Conservation (phyloP, 2,113 vertebrate species). For the Oostethus manadensis region DNA sequence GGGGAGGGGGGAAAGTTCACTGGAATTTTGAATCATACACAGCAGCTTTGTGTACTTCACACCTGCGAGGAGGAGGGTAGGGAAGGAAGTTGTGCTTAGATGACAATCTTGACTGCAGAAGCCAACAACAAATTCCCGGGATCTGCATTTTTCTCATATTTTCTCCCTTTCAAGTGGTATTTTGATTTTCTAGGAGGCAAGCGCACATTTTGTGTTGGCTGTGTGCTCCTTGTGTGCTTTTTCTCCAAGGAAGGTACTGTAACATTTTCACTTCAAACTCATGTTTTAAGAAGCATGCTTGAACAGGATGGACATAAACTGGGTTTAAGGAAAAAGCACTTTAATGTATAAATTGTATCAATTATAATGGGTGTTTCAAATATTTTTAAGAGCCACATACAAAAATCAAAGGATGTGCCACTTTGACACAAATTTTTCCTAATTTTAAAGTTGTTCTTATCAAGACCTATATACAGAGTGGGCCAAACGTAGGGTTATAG, state of each 20-base stretch:
- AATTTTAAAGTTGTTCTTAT: too few relatives aligned
- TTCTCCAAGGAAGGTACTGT: constrained; percentile 64
- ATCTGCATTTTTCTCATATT: constrained; percentile 5
- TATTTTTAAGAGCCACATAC: neutral
- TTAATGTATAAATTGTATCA: neutral
- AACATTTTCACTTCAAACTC: constrained; percentile 27
- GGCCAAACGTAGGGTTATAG: too few relatives aligned
- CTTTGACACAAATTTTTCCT: too few relatives aligned
- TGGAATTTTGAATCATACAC: constrained; percentile 59
- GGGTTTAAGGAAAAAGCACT: too few relatives aligned
- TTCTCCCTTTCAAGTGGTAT: constrained; percentile 2
- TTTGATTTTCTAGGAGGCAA: constrained; percentile 53
- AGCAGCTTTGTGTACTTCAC: constrained; percentile 59
- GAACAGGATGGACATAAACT: neutral
- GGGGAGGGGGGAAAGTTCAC: constrained; percentile 28
- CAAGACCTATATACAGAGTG: too few relatives aligned
- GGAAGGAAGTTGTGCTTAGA: constrained; percentile 33
- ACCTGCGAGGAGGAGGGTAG: constrained; percentile 49
- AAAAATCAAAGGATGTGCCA: too few relatives aligned
- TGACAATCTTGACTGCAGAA: constrained; percentile 22
- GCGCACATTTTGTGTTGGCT: constrained; percentile 40
- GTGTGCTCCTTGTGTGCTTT: constrained; percentile 48
- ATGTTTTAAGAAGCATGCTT: neutral
- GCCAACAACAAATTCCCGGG: constrained; percentile 45
- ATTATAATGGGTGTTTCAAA: neutral